A percentile compares a stretch with the other conserved stretches of the same genome.
phyloP scores from a whole-genome alignment of 2,113 vertebrate genomes.

The Collichthys lucidus region DNA sequence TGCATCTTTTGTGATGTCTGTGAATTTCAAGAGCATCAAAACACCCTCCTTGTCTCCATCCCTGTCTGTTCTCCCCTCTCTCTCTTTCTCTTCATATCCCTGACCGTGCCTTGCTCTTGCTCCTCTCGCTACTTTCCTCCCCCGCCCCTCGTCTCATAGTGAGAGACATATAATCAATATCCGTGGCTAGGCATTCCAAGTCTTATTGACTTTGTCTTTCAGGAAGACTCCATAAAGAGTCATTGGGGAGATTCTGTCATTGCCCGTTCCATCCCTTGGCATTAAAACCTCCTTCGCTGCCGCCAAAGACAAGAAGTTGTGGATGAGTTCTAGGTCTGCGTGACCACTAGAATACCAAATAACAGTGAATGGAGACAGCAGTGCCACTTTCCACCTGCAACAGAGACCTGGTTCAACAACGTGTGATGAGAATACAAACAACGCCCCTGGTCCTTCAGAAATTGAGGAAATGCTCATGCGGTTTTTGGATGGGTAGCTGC shows the following conservation, averaged over 20 bases:
- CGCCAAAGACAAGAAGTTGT: constrained; percentile 43
- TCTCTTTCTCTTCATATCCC: constrained; percentile 45
- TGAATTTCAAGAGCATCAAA: constrained; percentile 57
- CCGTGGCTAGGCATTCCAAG: constrained; percentile 65
- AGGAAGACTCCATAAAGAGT: constrained; percentile 84
- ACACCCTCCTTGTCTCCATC: constrained; percentile 1
- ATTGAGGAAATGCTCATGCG: constrained; percentile 25
- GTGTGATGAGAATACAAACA: constrained; percentile 61
- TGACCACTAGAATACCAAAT: constrained; percentile 66
- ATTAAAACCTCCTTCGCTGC: constrained; percentile 66
- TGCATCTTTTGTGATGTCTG: constrained; percentile 50
- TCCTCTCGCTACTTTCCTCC: constrained; percentile 19
- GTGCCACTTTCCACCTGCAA: constrained; percentile 53
- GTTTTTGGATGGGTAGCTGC: constrained; percentile 15
- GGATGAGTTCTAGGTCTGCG: not conserved
- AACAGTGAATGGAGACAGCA: constrained; percentile 40
- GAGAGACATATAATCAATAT: constrained; percentile 83
- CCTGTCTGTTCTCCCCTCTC: constrained; percentile 3
- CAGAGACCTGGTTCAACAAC: constrained; percentile 46
- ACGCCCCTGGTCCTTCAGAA: constrained; percentile 10
- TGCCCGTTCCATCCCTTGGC: constrained; percentile 62
- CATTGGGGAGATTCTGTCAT: constrained; percentile 80
- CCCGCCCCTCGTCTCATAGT: constrained; percentile 64
- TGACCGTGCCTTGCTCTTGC: constrained; percentile 28
- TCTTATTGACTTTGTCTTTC: constrained; percentile 85